These are phyloP conservation scores for Danio kyathit DNA, from an alignment of 2,797 vertebrate genomes.

Conservation along the genomic window DNA sequence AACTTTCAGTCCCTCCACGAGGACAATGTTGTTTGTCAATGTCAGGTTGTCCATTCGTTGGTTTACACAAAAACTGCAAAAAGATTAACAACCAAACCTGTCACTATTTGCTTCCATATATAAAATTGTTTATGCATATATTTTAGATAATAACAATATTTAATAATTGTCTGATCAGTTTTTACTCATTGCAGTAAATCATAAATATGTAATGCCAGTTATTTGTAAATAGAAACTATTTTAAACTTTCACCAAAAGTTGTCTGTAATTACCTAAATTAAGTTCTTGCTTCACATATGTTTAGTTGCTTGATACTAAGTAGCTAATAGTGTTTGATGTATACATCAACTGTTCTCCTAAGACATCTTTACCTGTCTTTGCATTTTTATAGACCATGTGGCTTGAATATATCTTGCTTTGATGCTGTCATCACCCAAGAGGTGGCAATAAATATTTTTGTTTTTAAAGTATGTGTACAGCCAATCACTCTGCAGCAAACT, in stretches of 20 bases:
- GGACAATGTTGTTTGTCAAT: conserved; percentile 32
- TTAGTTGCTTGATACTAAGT: background rate
- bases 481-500: too few relatives aligned
- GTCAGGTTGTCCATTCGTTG: conserved; percentile 64
- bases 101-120: too few relatives aligned
- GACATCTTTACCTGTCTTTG: too few relatives aligned
- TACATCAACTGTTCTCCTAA: background rate
- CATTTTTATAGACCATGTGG: background rate
- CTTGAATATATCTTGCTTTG: background rate
- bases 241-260: background rate
- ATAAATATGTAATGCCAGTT: background rate
- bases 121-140: too few relatives aligned
- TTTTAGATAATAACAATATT: too few relatives aligned
- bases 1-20: conserved; percentile 57
- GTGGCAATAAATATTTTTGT: background rate
- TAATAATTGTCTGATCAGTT: too few relatives aligned
- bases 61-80: too few relatives aligned
- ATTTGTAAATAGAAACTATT: background rate
- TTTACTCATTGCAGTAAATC: background rate
- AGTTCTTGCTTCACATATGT: background rate
- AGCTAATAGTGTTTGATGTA: background rate
- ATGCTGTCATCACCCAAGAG: conserved; percentile 1
- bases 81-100: too few relatives aligned
- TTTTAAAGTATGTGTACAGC: background rate
- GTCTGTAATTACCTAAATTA: background rate